A percentile compares a stretch with the other conserved stretches of the same genome.
phyloP scores from a whole-genome alignment of 1,140 invertebrate species.

The Anastrepha ludens region DNA sequence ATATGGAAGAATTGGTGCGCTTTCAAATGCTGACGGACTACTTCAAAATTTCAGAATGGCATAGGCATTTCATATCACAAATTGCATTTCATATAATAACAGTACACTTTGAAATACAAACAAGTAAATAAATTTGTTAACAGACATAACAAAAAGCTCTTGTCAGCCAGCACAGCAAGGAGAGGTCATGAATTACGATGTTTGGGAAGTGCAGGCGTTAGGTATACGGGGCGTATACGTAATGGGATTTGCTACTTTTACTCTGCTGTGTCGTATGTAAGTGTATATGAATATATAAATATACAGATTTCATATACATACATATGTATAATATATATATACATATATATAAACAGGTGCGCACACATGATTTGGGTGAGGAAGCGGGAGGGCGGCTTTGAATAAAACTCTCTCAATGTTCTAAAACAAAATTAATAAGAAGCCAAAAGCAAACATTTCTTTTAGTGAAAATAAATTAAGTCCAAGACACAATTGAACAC shows the following conservation, averaged over 20 bases:
- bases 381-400: too few relatives aligned
- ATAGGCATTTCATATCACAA: conserved; percentile 13
- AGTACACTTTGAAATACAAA: background rate
- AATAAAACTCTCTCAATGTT: too few relatives aligned
- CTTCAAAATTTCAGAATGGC: background rate
- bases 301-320: too few relatives aligned
- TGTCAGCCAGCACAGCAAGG: background rate
- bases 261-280: background rate
- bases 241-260: conserved; percentile 11
- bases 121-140: background rate
- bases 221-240: background rate
- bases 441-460: too few relatives aligned
- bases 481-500: too few relatives aligned
- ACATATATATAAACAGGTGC: too few relatives aligned
- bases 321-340: too few relatives aligned
- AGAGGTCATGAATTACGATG: background rate
- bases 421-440: too few relatives aligned
- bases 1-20: background rate
- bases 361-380: too few relatives aligned
- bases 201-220: background rate
- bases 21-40: background rate
- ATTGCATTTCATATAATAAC: background rate
- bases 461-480: too few relatives aligned
- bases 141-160: background rate
- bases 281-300: background rate